A percentile compares a stretch with the other conserved stretches of the same genome.
These are phyloP conservation scores for Semaprochilodus insignis DNA, from an alignment of 2,797 vertebrate species.

Conservation along the genomic window DNA sequence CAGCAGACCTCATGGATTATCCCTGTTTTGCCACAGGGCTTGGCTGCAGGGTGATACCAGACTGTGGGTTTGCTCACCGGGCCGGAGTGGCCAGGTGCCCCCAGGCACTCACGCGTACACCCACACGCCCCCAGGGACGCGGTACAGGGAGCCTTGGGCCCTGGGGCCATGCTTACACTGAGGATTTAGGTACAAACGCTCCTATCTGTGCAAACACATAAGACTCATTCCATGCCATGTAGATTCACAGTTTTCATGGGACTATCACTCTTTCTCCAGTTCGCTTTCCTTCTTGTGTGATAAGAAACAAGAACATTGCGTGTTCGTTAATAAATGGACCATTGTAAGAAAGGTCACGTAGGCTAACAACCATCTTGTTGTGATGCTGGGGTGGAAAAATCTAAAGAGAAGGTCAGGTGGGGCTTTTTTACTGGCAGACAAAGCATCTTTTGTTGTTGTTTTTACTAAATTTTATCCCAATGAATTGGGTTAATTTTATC, in stretches of 20 bases:
- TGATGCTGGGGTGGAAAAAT: background rate
- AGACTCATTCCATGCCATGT: slow-evolving; percentile 45
- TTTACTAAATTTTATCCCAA: background rate
- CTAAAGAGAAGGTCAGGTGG: background rate
- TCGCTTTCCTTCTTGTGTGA: slow-evolving; percentile 64
- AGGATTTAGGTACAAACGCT: slow-evolving; percentile 74
- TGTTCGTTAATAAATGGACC: slow-evolving; percentile 67
- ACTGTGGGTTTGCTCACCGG: slow-evolving; percentile 69
- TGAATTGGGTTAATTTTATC: background rate
- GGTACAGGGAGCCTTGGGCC: slow-evolving; percentile 42
- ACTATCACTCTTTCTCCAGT: slow-evolving; percentile 62
- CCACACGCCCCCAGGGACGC: slow-evolving; percentile 62
- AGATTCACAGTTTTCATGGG: slow-evolving; percentile 67
- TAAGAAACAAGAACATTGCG: slow-evolving; percentile 74
- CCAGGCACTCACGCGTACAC: slow-evolving; percentile 69
- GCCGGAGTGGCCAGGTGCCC: slow-evolving; percentile 67
- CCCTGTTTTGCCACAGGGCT: slow-evolving; percentile 70
- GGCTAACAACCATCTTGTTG: background rate
- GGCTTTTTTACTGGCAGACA: background rate
- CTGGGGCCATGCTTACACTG: slow-evolving; percentile 63
- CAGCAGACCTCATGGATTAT: slow-evolving; percentile 73
- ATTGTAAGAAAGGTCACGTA: slow-evolving; percentile 68
- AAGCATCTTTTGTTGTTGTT: background rate
- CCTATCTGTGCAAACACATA: slow-evolving; percentile 72
- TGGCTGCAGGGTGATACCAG: slow-evolving; percentile 68